Evolutionary conservation across 2,888 invertebrate species (phyloP).

Genomic region (Brachyopa scutellaris): DNA sequence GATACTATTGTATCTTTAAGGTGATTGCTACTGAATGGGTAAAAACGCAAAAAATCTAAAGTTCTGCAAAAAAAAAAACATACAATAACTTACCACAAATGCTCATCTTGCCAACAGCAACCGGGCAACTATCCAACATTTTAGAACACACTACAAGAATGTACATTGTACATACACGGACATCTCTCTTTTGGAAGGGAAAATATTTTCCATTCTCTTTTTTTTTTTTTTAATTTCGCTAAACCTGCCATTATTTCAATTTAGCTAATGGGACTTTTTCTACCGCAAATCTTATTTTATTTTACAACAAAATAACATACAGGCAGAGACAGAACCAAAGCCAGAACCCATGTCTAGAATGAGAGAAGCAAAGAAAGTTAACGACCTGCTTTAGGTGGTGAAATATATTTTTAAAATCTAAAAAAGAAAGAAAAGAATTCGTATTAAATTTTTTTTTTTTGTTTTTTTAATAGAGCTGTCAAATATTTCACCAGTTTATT

Average conservation of each 20-base stretch:
- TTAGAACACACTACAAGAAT: background rate
- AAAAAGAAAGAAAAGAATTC: too few species aligned
- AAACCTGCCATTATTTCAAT: conserved; percentile 8
- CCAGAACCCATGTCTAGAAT: background rate
- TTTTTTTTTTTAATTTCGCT: background rate
- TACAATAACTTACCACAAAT: conserved; percentile 1
- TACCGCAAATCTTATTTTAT: background rate
- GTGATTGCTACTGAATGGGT: conserved; percentile 7
- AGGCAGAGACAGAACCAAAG: background rate
- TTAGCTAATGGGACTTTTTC: conserved; percentile 15
- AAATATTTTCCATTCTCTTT: background rate
- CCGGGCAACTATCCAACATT: conserved; percentile 31
- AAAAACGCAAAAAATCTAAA: background rate
- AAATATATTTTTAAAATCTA: too few species aligned
- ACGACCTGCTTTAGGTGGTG: background rate
- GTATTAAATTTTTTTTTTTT: too few species aligned
- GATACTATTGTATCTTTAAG: conserved; percentile 58
- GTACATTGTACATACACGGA: too few species aligned
- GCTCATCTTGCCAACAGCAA: conserved; percentile 18
- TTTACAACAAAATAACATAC: background rate
- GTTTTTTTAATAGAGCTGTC: too few species aligned
- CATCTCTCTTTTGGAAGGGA: background rate
- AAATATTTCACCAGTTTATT: too few species aligned
- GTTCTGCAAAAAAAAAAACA: background rate
- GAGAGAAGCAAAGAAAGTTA: conserved; percentile 24